Evolutionary conservation across 2,797 vertebrate genomes (phyloP).

Genomic region (Cercopithecus hamlyni): DNA sequence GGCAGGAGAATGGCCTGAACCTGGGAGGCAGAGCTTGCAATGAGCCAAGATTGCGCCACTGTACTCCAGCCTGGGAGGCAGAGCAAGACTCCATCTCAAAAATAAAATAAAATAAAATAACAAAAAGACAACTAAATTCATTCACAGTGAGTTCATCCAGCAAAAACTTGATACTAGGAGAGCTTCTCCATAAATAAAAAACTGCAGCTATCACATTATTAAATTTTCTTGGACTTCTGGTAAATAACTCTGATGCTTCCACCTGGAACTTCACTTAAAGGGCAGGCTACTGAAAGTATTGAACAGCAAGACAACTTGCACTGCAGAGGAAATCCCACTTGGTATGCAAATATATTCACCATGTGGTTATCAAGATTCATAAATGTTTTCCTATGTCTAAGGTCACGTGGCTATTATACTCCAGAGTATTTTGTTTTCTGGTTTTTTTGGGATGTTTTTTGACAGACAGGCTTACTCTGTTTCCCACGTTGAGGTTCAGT

Average conservation of each 20-base stretch:
- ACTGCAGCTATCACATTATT: background rate
- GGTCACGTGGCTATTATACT: background rate
- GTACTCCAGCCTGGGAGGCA: too few relatives aligned
- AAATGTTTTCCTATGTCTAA: background rate
- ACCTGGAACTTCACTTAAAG: background rate
- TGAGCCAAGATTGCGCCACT: too few relatives aligned
- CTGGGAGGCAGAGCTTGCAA: too few relatives aligned
- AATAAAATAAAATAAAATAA: background rate
- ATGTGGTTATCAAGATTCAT: background rate
- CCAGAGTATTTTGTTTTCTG: background rate
- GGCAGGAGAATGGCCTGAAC: too few relatives aligned
- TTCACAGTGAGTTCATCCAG: background rate
- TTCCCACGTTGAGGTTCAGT: background rate
- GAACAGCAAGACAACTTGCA: background rate
- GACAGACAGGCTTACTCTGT: background rate
- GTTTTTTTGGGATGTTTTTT: background rate
- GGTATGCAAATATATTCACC: background rate
- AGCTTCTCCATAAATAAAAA: background rate
- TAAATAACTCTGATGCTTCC: background rate
- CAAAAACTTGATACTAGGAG: background rate
- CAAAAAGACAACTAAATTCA: background rate
- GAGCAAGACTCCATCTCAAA: too few relatives aligned
- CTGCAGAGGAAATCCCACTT: background rate
- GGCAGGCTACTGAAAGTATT: background rate
- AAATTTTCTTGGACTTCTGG: background rate